Evolutionary conservation across 2,113 vertebrate species (phyloP).

Genomic region (Arenaria interpres): DNA sequence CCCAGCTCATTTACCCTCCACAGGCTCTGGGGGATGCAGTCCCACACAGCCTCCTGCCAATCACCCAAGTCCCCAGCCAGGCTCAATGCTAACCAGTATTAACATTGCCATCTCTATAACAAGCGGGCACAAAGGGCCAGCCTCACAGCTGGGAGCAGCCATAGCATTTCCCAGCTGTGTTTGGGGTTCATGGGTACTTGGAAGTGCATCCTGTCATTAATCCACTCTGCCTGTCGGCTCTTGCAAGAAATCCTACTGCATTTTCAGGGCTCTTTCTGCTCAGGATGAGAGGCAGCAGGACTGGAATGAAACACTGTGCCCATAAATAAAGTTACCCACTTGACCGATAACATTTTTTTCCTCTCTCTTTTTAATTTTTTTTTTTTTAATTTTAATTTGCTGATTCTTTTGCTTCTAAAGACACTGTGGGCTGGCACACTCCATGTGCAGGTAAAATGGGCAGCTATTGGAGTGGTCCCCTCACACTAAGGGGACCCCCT

Average conservation of each 20-base stretch:
- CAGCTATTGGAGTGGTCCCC: neutral
- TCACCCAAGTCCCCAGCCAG: neutral
- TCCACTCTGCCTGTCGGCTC: neutral
- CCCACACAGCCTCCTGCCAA: neutral
- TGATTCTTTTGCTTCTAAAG: neutral
- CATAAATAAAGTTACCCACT: neutral
- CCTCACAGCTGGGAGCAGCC: neutral
- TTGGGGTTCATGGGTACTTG: neutral
- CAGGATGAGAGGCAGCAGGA: neutral
- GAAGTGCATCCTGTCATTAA: neutral
- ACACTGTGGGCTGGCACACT: neutral
- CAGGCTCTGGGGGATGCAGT: neutral
- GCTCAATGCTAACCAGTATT: neutral
- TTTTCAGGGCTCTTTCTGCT: neutral
- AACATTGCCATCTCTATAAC: neutral
- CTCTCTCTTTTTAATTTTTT: neutral
- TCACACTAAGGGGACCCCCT: rapidly evolving
- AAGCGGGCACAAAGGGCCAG: neutral
- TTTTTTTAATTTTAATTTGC: neutral
- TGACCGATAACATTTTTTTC: neutral
- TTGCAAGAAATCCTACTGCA: neutral
- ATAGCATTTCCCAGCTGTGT: neutral
- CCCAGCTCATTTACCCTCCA: neutral
- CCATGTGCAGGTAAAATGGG: neutral
- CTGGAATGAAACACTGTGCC: neutral